Base-by-base conservation (phyloP, 1,140 invertebrate species). In the Pogonomyrmex californicus region DNA sequence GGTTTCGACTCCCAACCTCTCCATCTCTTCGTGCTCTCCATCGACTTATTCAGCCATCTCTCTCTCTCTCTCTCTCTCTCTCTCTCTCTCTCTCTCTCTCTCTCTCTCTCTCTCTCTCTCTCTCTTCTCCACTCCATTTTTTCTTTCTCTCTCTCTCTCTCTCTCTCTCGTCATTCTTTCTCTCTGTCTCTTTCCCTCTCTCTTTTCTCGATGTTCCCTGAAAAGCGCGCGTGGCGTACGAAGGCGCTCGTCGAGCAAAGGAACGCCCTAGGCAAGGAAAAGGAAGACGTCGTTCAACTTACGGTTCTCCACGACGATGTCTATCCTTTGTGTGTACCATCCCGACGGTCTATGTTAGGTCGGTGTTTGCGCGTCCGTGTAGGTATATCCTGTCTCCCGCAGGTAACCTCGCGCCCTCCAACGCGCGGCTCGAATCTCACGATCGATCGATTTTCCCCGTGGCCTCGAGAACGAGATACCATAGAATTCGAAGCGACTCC, bases 401-500 rank as follows among this genome's bases (percentile, higher is more conserved):
- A 81, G 63, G 78, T 82, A 86, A 86, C 62, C 63, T 86, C 82
- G 73, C 60, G 58, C 58, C 51, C 75, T 79, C 62, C 85, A 33
- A 65, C 63, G 58, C 33, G 23, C 68, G 62, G n/a, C 70, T 73
- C 79, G 38, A 85, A 81, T 30, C 63, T 58, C 44, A 47, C 79
- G 71, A 86, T 73, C 86, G 88, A 90, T 91, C 89, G 88, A 88
- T 88, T 82, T 86, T 83, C 81, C 47, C 14, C 58, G 56, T 71
- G 73, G 79, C 41, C 38, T 30, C 56, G 71, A 17, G 49, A 81
- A 85, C 71, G 58, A 85, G 71, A 82, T 86, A 86, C 77, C 89
- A 81, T 76, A 76, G 81, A 88, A 90, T 90, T 85, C 81, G 63
- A 90, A 87, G 87, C 71, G 87, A 89, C 62, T 86, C 23, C 70